Evolutionary conservation across 1,140 invertebrate genomes (phyloP).

Genomic region (Anastatus disparis): DNA sequence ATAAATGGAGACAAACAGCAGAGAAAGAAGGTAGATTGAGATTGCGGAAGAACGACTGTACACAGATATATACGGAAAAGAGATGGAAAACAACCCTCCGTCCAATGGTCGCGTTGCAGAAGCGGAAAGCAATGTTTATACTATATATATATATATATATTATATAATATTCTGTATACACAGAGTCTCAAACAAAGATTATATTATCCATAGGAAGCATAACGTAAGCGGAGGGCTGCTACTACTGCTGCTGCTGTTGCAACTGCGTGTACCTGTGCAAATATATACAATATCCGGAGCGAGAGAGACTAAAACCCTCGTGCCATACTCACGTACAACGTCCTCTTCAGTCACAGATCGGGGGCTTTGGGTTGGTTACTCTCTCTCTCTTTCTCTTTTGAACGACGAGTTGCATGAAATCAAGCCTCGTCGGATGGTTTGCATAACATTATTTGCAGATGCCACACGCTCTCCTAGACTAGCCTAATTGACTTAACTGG

Average conservation of each 20-base stretch:
- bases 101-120: not conserved
- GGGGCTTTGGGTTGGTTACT: too few relatives aligned
- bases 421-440: slow-evolving; percentile 35
- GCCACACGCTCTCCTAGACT: too few relatives aligned
- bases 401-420: slow-evolving; percentile 32
- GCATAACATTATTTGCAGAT: slow-evolving; percentile 42
- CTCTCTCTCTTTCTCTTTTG: too few relatives aligned
- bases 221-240: not conserved
- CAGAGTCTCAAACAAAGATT: slow-evolving; percentile 38
- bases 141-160: slow-evolving; percentile 6
- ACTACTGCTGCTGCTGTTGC: not conserved
- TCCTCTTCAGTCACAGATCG: slow-evolving; percentile 34
- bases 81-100: not conserved
- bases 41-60: not conserved
- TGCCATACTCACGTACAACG: not conserved
- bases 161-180: slow-evolving; percentile 8
- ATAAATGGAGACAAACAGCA: slow-evolving; percentile 28
- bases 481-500: slow-evolving; percentile 40
- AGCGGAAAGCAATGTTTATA: slow-evolving; percentile 6
- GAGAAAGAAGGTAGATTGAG: not conserved
- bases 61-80: too few relatives aligned
- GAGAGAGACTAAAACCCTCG: too few relatives aligned
- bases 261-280: slow-evolving; percentile 31
- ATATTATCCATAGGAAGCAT: slow-evolving; percentile 32
- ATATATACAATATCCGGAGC: slow-evolving; percentile 37